Conservation (phyloP, 2,888 invertebrate species). For the Corythucha ciliata region DNA sequence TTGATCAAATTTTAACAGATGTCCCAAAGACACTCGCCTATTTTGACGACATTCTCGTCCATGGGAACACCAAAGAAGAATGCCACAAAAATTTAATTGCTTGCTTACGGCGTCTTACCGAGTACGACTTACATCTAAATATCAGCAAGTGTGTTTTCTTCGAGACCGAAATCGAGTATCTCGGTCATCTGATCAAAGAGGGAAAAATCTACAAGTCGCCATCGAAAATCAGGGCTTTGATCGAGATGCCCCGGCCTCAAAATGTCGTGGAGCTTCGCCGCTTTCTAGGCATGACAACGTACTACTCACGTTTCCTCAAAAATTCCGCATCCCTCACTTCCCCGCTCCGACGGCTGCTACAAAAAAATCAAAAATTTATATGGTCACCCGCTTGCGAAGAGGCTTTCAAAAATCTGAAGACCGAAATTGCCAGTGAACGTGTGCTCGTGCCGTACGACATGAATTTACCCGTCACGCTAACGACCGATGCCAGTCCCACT, state of each 20-base stretch:
- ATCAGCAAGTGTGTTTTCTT: slow-evolving; percentile 15
- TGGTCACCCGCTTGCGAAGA: slow-evolving; percentile 30
- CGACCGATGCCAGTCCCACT: slow-evolving; percentile 27
- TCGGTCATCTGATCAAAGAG: slow-evolving; percentile 12
- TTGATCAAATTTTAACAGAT: background rate
- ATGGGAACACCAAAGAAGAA: slow-evolving; percentile 8
- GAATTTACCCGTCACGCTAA: slow-evolving; percentile 26
- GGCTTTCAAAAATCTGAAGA: slow-evolving; percentile 31
- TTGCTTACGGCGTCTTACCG: background rate
- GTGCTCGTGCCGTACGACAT: slow-evolving; percentile 32
- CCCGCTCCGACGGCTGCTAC: slow-evolving; percentile 28
- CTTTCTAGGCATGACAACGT: slow-evolving; percentile 19
- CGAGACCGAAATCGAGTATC: slow-evolving; percentile 12
- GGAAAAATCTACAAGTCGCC: slow-evolving; percentile 20
- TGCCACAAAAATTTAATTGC: slow-evolving; percentile 1
- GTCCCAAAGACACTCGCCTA: background rate
- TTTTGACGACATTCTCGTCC: slow-evolving; percentile 15
- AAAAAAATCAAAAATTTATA: slow-evolving; percentile 24
- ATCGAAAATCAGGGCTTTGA: slow-evolving; percentile 20
- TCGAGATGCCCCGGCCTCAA: slow-evolving; percentile 17
- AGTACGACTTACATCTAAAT: slow-evolving; percentile 16
- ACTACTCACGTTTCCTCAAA: slow-evolving; percentile 13
- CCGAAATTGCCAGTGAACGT: slow-evolving; percentile 29
- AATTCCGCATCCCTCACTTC: slow-evolving; percentile 22
- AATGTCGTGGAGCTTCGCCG: slow-evolving; percentile 18